Evolutionary conservation across 2,888 invertebrate species (phyloP).

Genomic region (Pollenia labialis): DNA sequence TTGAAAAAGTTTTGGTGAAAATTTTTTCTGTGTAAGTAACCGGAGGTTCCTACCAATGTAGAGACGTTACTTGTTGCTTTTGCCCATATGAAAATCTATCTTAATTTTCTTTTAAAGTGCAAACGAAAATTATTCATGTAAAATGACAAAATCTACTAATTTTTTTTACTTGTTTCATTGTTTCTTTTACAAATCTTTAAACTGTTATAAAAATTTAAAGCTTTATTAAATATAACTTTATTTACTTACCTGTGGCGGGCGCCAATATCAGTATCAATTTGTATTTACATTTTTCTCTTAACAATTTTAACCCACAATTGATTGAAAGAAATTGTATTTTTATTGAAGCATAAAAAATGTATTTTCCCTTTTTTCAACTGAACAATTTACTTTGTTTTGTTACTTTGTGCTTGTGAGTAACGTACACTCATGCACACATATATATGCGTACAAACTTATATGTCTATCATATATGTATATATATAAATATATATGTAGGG

Average conservation of each 20-base stretch:
- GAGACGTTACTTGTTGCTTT: no score
- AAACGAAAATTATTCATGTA: no score
- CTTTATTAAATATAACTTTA: neutral
- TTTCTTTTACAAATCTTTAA: slow-evolving; percentile 26
- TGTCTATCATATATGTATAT: neutral
- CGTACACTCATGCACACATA: neutral
- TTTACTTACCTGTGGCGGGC: neutral
- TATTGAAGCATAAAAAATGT: slow-evolving; percentile 74
- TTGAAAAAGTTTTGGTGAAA: no score
- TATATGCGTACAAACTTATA: neutral
- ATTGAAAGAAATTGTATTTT: slow-evolving; percentile 75
- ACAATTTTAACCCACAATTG: slow-evolving; percentile 68
- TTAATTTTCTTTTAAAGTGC: no score
- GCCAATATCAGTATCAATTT: slow-evolving; percentile 7
- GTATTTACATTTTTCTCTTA: slow-evolving; percentile 44
- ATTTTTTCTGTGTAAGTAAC: no score
- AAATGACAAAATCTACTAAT: no score
- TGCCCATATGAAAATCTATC: no score
- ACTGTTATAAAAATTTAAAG: slow-evolving; percentile 51
- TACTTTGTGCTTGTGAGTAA: neutral
- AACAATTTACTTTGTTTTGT: slow-evolving; percentile 39
- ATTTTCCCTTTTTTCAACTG: slow-evolving; percentile 15
- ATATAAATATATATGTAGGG: neutral
- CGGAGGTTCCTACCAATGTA: no score
- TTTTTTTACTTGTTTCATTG: neutral